These are phyloP conservation scores for Mylabris sibirica DNA, from an alignment of 2,888 invertebrate species.

Conservation along the genomic window DNA sequence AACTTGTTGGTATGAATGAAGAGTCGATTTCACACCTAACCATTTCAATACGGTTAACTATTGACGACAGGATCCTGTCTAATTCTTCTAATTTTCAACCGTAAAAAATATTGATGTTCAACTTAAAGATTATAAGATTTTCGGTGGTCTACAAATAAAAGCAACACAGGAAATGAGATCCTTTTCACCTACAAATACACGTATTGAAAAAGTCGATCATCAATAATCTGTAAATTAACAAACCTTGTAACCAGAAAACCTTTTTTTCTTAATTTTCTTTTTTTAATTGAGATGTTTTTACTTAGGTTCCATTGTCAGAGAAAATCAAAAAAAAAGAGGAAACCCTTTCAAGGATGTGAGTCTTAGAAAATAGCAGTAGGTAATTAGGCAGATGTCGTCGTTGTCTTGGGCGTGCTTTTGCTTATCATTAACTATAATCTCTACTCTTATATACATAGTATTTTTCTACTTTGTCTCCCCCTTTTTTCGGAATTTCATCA, in stretches of 20 bases:
- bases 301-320: background rate
- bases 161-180: constrained; percentile 38
- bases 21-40: constrained; percentile 28
- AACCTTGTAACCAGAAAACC: background rate
- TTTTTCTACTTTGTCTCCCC: constrained; percentile 1
- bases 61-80: constrained; percentile 17
- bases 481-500: background rate
- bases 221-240: constrained; percentile 3
- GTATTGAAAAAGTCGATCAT: background rate
- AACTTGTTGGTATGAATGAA: constrained; percentile 15
- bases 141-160: constrained; percentile 21
- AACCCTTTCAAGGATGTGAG: background rate
- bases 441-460: constrained; percentile 30
- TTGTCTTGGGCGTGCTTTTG: constrained; percentile 39
- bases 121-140: background rate
- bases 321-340: background rate
- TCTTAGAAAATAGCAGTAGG: background rate
- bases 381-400: constrained; percentile 32
- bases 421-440: constrained; percentile 45
- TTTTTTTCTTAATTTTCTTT: background rate
- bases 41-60: constrained; percentile 24
- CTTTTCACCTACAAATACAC: constrained; percentile 16
- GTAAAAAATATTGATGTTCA: constrained; percentile 16
- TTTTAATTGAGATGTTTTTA: background rate
- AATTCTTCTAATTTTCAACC: constrained; percentile 24